Base-by-base conservation (phyloP, 2,888 invertebrate species). In the Cantharis flavilabris region DNA sequence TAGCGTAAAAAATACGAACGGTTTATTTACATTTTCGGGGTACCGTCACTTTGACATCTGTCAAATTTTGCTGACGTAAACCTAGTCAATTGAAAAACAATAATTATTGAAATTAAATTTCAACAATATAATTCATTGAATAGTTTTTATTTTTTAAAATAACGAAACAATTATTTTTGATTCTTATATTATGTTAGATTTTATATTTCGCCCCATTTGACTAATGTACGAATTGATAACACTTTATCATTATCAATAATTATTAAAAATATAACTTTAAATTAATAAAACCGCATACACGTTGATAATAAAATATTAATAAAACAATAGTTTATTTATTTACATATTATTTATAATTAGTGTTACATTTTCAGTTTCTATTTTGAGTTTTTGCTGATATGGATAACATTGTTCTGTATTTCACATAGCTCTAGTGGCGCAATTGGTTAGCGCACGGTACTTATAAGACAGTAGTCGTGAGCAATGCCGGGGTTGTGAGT, bases 391-490 rank as follows among this genome's bases (percentile, higher is more conserved):
- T 49, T n/a, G 7, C 49, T n/a, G n/a, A 49, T 49, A 49, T 49
- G n/a, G n/a, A 49, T n/a, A 49, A 49, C n/a, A 49, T 49, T 49
- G 49, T 49, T 49, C 49, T 49, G 49, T 49, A 49, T 49, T 49
- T n/a, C 26, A 69, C 69, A 69, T 28, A 63, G 84, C 84, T 84
- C 84, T 84, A 96, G 97, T 98, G 97, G 97, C 97, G 97, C 97
- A 98, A 97, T 97, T 96, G 97, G 97, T 97, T 97, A 98, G 97
- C 97, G 97, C 97, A 97, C 97, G 97, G 97, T 98, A 97, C 97
- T 98, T 98, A 97, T 97, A 96, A 93, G 94, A 93, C 97, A 97
- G 97, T 97, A 91, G 93, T 93, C 92, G 94, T 96, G 96, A 97
- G 97, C 95, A 88, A 97, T 97, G 97, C 97, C 97, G 97, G 96